These are phyloP conservation scores for Chascanopsetta lugubris DNA, from an alignment of 2,113 vertebrate genomes.

Conservation along the genomic window DNA sequence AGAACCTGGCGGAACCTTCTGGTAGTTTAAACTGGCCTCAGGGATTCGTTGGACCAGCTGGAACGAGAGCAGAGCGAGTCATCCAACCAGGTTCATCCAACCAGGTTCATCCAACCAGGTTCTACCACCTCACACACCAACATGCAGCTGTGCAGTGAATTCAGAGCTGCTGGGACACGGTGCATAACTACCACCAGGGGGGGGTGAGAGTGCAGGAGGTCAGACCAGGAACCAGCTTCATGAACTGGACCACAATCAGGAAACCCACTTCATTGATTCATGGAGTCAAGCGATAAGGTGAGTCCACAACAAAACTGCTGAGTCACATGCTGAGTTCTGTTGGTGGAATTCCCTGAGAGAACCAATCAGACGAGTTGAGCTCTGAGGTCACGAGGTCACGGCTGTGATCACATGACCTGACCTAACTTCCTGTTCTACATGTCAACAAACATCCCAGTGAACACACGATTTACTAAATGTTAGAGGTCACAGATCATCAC, in stretches of 20 bases:
- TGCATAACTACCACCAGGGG: slow-evolving; percentile 3
- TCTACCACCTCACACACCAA: slow-evolving; percentile 61
- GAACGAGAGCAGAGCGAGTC: slow-evolving; percentile 59
- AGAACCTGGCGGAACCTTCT: slow-evolving; percentile 93
- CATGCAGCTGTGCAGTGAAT: slow-evolving; percentile 67
- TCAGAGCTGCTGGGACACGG: slow-evolving; percentile 57
- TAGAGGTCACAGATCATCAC: no score
- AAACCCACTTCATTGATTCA: slow-evolving; percentile 40
- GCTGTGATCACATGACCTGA: no score
- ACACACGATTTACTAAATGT: no score
- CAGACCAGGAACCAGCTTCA: slow-evolving; percentile 28
- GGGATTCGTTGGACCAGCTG: slow-evolving; percentile 95
- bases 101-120: slow-evolving; percentile 31
- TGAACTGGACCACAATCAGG: slow-evolving; percentile 31
- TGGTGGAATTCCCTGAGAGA: no score
- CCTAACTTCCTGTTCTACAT: no score
- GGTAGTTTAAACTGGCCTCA: slow-evolving; percentile 96
- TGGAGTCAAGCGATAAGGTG: background rate
- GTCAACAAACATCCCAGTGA: no score
- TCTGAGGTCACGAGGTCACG: no score
- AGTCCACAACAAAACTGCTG: slow-evolving; percentile 14
- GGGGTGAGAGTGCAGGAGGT: slow-evolving; percentile 26
- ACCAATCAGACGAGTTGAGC: no score
- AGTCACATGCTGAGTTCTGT: background rate
- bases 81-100: slow-evolving; percentile 27